Evolutionary conservation across 92 coral and sea anemone species (phyloP), one percentile per base, ranked within the genome.

Genomic region (Blastomussa wellsi): DNA sequence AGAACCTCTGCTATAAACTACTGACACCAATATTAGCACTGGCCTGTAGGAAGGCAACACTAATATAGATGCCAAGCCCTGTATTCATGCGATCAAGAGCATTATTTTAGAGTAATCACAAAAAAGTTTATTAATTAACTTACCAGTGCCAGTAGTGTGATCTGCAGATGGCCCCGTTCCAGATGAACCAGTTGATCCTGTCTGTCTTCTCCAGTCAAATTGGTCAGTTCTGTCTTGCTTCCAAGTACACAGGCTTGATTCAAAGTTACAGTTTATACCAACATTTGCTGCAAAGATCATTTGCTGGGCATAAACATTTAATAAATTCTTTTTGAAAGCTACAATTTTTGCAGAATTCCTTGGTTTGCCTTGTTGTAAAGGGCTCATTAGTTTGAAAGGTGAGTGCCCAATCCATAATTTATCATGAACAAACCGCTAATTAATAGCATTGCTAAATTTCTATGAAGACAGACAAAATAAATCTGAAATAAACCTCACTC

Each of bases 221-320:
- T 85, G 86, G 79, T 96, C 99, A 14, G 94, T 92, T 47, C 41
- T 90, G 69, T 91, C 95, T 75, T 96, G 99, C 22, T 84, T 89
- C 99, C 99, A 96, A 0, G 95, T 41, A 48, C 98, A 94, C 19
- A 95, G 15, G 64, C 88, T 86, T 42, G 73, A 78, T 79, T 96
- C 99, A 70, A 96, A 96, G 91, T 96, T 88, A 77, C 99, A 96
- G 90, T 93, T 94, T 31, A 92, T 81, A 2, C 99, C 99, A 74
- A 74, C 85, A 81, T 91, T 94, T 37, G 84, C 95, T 86, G 77
- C 31, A 81, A 87, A 75, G 32, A 26, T 4, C 36, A 81, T 36
- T 36, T 74, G 5, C 6, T 47, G 59, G 7, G 19, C 24, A 6
- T 12, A 4, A 13, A 15, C 0, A 15, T 0, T 2, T 38, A 33